Conservation (phyloP, 2,113 vertebrate genomes). For the Boleophthalmus pectinirostris region DNA sequence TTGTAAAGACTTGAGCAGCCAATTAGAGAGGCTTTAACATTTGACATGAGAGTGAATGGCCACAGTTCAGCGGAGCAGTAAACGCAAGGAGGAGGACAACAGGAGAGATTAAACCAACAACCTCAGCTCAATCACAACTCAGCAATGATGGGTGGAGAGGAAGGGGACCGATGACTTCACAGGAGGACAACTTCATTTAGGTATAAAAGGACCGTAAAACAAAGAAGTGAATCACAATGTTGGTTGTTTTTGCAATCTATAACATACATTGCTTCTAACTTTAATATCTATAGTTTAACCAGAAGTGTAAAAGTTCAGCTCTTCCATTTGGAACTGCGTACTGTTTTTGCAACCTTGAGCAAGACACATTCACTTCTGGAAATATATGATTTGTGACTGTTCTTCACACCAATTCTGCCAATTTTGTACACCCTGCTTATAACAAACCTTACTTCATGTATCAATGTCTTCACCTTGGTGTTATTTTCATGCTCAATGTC, state of each 20-base stretch:
- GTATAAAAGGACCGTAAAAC: not conserved
- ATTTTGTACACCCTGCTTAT: not conserved
- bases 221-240: not conserved
- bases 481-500: slow-evolving; percentile 2
- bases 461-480: not conserved
- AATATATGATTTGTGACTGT: not conserved
- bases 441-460: not conserved
- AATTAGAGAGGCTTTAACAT: slow-evolving; percentile 66
- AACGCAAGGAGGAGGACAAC: not conserved
- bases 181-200: not conserved
- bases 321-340: too few relatives aligned
- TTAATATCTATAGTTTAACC: not conserved
- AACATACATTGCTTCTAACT: not conserved
- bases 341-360: too few relatives aligned
- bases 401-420: too few relatives aligned
- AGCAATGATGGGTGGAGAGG: slow-evolving; percentile 7
- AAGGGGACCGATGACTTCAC: not conserved
- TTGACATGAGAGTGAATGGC: slow-evolving; percentile 58
- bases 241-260: not conserved
- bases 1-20: slow-evolving; percentile 47
- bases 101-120: slow-evolving; percentile 35
- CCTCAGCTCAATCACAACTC: slow-evolving; percentile 2
- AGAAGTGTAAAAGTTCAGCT: too few relatives aligned
- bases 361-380: too few relatives aligned
- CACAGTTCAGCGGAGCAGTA: slow-evolving; percentile 51